Evolutionary conservation across 2,888 invertebrate species (phyloP), one percentile per base, ranked within the genome.

Genomic region (Furcula furcula): DNA sequence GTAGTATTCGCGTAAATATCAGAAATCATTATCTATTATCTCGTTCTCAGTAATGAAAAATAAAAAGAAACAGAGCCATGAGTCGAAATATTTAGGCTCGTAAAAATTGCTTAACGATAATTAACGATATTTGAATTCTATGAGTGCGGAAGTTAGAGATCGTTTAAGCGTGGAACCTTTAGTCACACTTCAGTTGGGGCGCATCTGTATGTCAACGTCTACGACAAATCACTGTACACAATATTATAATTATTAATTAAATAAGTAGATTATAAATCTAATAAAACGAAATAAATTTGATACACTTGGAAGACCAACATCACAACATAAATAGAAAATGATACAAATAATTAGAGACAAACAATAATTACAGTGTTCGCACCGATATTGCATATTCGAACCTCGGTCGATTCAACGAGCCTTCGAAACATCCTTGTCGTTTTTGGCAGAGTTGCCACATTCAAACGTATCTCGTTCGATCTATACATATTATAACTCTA

Each of bases 261-360:
- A 79, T 82, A 81, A 75, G 70, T 75, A 82, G 73, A 75, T 21
- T 16, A 16, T 16, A 71, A 67, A 59, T 75, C 76, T 73, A 71
- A 73, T 72, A 72, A 75, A 70, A 76, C 63, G 65, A 73, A 72
- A 69, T 64, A 55, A 61, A 59, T 66, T 69, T 66, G 56, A 77
- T 76, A 81, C 68, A 73, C 51, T 63, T 88, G 88, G 88, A 88
- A 88, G 88, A 87, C 88, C 68, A 77, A 86, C 79, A 87, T 88
- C 88, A 88, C 87, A 87, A 87, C 82, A 82, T 80, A 87, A 87
- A 86, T 79, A 78, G 67, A 79, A 78, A 83, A 79, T 65, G 62
- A 78, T 72, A 76, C 64, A 71, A 73, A 73, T 61, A 67, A 65
- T 49, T 55, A 64, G 63, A 65, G 49, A 69, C 65, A 70, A 67